These are phyloP conservation scores for Chaetodon trifascialis DNA, from an alignment of 2,113 vertebrate species.

Conservation along the genomic window DNA sequence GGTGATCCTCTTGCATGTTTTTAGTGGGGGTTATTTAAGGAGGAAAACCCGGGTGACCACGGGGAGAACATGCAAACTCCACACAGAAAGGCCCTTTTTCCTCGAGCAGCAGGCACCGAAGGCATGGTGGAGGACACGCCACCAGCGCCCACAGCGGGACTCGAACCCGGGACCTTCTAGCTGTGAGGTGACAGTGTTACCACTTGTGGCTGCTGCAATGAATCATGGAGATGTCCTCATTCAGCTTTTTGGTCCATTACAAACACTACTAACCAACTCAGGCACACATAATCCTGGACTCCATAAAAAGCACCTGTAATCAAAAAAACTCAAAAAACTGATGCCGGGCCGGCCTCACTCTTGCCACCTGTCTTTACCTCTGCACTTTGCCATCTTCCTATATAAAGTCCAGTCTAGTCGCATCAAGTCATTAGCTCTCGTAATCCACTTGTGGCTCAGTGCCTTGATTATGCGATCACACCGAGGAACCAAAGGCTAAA, in stretches of 20 bases:
- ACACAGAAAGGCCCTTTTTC: no score
- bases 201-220: neutral
- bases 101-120: no score
- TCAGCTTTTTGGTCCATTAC: neutral
- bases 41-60: no score
- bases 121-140: no score
- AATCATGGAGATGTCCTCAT: neutral
- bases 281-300: conserved; percentile 12
- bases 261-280: neutral
- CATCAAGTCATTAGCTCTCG: conserved; percentile 82
- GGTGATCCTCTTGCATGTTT: no score
- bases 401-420: conserved; percentile 66
- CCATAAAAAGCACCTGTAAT: conserved; percentile 10
- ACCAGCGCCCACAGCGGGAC: no score
- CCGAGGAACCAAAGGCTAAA: conserved; percentile 56
- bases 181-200: no score
- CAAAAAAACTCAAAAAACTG: neutral
- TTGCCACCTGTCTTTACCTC: conserved; percentile 3
- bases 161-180: no score
- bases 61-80: no score
- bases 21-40: no score
- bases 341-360: neutral
- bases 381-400: conserved; percentile 43
- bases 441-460: conserved; percentile 82
- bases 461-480: conserved; percentile 70